Evolutionary conservation across 2,113 vertebrate genomes (phyloP).

Genomic region (Thermophis baileyi): DNA sequence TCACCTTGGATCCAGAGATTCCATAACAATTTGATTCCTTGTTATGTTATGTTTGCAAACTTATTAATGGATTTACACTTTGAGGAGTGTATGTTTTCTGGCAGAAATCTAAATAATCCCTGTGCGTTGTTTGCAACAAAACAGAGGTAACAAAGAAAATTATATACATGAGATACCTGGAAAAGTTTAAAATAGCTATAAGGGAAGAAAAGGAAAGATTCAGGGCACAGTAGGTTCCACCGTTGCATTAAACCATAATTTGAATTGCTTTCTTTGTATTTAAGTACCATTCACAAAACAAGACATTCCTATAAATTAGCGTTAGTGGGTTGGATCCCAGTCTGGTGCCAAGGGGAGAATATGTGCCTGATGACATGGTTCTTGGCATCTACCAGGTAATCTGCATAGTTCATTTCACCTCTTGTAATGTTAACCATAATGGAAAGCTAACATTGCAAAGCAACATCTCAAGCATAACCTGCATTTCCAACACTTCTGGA

Average conservation of each 20-base stretch:
- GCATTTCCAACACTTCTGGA: neutral
- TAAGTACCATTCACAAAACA: neutral
- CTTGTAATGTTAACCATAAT: neutral
- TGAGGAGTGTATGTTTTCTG: neutral
- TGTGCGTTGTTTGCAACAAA: neutral
- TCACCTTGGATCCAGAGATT: neutral
- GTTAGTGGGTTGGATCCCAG: neutral
- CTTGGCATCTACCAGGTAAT: neutral
- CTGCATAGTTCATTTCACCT: neutral
- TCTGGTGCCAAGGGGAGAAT: neutral
- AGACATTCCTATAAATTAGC: neutral
- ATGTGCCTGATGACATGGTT: neutral
- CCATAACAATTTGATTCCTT: neutral
- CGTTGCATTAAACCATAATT: neutral
- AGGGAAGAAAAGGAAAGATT: neutral
- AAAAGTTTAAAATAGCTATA: neutral
- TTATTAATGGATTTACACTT: neutral
- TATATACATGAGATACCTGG: neutral
- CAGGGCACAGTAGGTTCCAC: neutral
- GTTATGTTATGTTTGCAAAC: neutral
- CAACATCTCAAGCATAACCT: neutral
- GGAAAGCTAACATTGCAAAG: neutral
- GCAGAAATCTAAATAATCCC: neutral
- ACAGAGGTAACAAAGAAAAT: neutral
- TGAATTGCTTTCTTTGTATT: neutral